Conservation (phyloP, 2,888 invertebrate genomes). For the Apocheima hispidaria region DNA sequence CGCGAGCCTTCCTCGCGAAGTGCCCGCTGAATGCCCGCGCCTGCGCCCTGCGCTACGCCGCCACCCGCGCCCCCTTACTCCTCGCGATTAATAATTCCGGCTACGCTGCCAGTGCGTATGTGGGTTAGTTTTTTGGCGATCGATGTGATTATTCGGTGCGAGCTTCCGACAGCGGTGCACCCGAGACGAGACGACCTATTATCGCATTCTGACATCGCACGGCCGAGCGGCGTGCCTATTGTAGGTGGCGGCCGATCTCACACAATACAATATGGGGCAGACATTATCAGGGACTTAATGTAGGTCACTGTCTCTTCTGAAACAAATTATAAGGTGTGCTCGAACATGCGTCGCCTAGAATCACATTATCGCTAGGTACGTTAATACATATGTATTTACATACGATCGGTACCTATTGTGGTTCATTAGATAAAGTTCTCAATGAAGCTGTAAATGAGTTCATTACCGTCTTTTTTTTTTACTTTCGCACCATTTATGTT, state of each 20-base stretch:
- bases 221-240: constrained; percentile 54
- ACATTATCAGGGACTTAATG: constrained; percentile 43
- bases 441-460: too few species aligned
- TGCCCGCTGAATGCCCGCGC: constrained; percentile 76
- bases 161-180: constrained; percentile 77
- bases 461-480: too few species aligned
- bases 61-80: constrained; percentile 73
- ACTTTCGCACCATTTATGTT: too few species aligned
- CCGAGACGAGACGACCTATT: constrained; percentile 75
- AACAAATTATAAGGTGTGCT: constrained; percentile 37
- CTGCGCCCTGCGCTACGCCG: constrained; percentile 61
- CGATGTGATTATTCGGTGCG: constrained; percentile 83
- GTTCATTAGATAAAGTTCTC: too few species aligned
- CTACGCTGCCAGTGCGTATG: constrained; percentile 86
- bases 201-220: constrained; percentile 69
- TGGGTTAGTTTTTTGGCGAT: constrained; percentile 86
- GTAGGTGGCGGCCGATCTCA: constrained; percentile 41
- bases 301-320: constrained; percentile 47
- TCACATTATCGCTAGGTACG: neutral
- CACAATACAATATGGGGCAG: constrained; percentile 46
- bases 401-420: too few species aligned
- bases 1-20: constrained; percentile 83
- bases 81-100: constrained; percentile 84
- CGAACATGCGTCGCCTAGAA: constrained; percentile 9
- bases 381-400: neutral